Evolutionary conservation across 2,888 invertebrate genomes (phyloP).

Genomic region (Maniola hyperantus): DNA sequence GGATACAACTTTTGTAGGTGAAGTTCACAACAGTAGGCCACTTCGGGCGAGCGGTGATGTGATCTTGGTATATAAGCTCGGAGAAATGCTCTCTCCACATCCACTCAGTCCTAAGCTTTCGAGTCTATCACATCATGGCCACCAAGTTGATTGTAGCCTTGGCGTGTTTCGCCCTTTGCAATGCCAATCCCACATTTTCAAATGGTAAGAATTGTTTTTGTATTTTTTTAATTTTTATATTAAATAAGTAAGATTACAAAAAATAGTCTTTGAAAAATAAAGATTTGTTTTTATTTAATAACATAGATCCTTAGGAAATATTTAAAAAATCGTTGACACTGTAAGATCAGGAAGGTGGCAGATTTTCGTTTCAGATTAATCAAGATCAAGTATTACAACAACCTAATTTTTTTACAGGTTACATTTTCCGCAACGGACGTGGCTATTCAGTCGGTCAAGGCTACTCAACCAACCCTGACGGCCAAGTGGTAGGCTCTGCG

Average conservation of each 20-base stretch:
- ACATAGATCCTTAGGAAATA: too few species aligned
- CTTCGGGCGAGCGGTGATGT: conserved; percentile 57
- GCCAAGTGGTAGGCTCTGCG: conserved; percentile 58
- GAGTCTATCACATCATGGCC: conserved; percentile 57
- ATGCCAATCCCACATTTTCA: conserved; percentile 59
- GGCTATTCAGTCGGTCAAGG: conserved; percentile 60
- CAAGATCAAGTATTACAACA: background rate
- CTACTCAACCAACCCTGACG: conserved; percentile 54
- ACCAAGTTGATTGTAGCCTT: conserved; percentile 65
- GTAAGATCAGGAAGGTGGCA: too few species aligned
- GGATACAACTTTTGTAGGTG: conserved; percentile 66
- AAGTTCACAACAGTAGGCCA: conserved; percentile 70
- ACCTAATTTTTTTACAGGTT: conserved; percentile 47
- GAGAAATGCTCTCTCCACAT: conserved; percentile 80
- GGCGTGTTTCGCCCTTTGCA: conserved; percentile 64
- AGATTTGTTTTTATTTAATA: too few species aligned
- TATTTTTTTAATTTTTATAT: conserved; percentile 26
- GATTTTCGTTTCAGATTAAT: background rate
- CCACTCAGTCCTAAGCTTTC: conserved; percentile 65
- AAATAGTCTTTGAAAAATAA: too few species aligned
- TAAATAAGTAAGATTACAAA: too few species aligned
- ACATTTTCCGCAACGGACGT: conserved; percentile 64
- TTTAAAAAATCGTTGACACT: too few species aligned
- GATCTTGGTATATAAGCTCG: conserved; percentile 67
- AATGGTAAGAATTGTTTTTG: conserved; percentile 16